phyloP scores from a whole-genome alignment of 2,888 invertebrate genomes.

The Rhingia rostrata region DNA sequence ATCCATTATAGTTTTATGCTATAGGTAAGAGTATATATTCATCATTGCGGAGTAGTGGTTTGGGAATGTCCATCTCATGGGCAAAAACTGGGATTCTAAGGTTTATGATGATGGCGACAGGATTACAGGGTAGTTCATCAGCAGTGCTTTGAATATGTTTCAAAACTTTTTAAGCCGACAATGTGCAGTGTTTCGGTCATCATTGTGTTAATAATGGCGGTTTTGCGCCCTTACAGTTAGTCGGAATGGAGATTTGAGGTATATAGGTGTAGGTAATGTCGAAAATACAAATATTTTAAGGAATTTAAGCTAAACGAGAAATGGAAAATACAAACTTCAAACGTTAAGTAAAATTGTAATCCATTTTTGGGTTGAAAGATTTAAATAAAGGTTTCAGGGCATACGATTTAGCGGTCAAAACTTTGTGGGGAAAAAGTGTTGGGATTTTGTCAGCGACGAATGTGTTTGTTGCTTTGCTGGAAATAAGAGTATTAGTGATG shows the following conservation, averaged over 20 bases:
- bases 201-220: constrained; percentile 21
- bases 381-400: constrained; percentile 50
- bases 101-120: constrained; percentile 28
- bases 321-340: constrained; percentile 24
- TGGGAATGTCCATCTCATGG: constrained; percentile 18
- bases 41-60: neutral
- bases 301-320: neutral
- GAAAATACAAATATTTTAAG: neutral
- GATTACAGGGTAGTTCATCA: constrained; percentile 20
- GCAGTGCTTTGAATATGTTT: constrained; percentile 27
- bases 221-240: neutral
- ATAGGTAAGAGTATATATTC: constrained; percentile 10
- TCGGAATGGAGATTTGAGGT: neutral
- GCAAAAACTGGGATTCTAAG: constrained; percentile 31
- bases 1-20: constrained; percentile 29
- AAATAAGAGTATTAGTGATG: no score
- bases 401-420: constrained; percentile 20
- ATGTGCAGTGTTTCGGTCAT: constrained; percentile 24
- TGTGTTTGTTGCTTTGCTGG: no score
- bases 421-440: constrained; percentile 13
- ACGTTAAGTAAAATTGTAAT: constrained; percentile 30
- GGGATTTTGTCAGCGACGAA: neutral
- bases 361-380: constrained; percentile 29
- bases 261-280: neutral
- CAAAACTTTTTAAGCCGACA: constrained; percentile 48